These are phyloP conservation scores for Drosophila austrosaltans DNA, from an alignment of 2,888 invertebrate genomes.

Conservation along the genomic window DNA sequence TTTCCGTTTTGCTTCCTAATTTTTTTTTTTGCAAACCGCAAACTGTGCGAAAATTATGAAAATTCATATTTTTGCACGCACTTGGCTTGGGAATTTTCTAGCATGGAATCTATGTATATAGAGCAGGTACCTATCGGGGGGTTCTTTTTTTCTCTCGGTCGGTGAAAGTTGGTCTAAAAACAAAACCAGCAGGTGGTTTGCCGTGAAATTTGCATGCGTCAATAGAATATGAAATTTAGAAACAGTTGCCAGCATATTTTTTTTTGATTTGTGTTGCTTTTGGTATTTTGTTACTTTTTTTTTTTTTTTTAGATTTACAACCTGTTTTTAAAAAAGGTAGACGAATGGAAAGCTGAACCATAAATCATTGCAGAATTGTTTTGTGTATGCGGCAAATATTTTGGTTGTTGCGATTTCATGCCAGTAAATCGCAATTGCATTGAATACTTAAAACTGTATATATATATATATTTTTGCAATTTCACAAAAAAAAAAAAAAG, in stretches of 20 bases:
- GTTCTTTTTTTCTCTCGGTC: slow-evolving; percentile 13
- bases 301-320: slow-evolving; percentile 59
- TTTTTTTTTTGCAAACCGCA: slow-evolving; percentile 56
- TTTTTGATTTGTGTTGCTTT: slow-evolving; percentile 35
- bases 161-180: slow-evolving; percentile 36
- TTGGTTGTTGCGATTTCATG: slow-evolving; percentile 76
- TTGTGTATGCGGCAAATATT: slow-evolving; percentile 66
- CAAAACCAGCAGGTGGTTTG: slow-evolving; percentile 56
- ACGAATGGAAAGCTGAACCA: slow-evolving; percentile 30
- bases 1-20: slow-evolving; percentile 32
- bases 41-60: slow-evolving; percentile 76
- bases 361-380: slow-evolving; percentile 54
- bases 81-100: slow-evolving; percentile 55
- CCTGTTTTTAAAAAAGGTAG: slow-evolving; percentile 29
- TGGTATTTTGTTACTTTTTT: neutral
- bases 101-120: slow-evolving; percentile 4
- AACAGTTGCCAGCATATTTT: slow-evolving; percentile 53
- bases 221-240: slow-evolving; percentile 62
- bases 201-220: slow-evolving; percentile 74
- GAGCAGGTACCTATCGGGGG: slow-evolving; percentile 50
- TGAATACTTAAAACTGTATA: slow-evolving; percentile 42
- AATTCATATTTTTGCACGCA: slow-evolving; percentile 76
- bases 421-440: slow-evolving; percentile 68
- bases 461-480: slow-evolving; percentile 46
- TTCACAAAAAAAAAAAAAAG: slow-evolving; percentile 39